A percentile compares a stretch with the other conserved stretches of the same genome.
Conservation (phyloP, 2,888 invertebrate genomes). For the Leptinotarsa tumamoca region DNA sequence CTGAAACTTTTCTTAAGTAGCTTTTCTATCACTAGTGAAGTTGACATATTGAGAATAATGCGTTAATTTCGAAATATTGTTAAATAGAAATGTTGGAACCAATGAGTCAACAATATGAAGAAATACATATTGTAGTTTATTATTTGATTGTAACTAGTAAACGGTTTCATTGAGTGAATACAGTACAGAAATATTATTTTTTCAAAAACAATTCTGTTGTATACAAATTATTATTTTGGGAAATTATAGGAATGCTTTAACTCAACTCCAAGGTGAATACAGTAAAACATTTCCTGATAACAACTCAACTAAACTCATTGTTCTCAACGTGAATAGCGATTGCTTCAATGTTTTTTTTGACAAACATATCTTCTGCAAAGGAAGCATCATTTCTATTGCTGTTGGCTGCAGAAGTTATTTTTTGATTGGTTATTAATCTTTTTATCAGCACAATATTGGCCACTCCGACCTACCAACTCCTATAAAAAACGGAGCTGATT, state of each 20-base stretch:
- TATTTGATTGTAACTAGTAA: no score
- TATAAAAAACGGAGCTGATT: conserved; percentile 48
- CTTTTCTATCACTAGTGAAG: not conserved
- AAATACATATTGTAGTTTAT: no score
- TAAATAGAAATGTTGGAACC: not conserved
- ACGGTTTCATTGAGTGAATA: no score
- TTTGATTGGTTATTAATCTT: conserved; percentile 35
- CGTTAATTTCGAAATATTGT: not conserved
- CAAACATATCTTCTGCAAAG: not conserved
- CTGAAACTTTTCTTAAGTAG: not conserved
- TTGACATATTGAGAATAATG: conserved; percentile 12
- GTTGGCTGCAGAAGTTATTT: conserved; percentile 14
- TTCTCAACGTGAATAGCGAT: not conserved
- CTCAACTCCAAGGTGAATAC: no score
- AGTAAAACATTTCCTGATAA: no score
- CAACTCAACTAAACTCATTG: not conserved
- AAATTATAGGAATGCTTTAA: no score
- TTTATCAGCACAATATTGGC: conserved; percentile 49
- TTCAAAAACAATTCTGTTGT: no score
- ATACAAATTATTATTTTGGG: no score
- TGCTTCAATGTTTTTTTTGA: not conserved
- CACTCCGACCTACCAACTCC: conserved; percentile 48
- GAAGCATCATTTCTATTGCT: not conserved
- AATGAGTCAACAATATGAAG: no score
- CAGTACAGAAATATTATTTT: no score